phyloP scores from a whole-genome alignment of 1,140 invertebrate genomes.

The Mesaphorura yosii region DNA sequence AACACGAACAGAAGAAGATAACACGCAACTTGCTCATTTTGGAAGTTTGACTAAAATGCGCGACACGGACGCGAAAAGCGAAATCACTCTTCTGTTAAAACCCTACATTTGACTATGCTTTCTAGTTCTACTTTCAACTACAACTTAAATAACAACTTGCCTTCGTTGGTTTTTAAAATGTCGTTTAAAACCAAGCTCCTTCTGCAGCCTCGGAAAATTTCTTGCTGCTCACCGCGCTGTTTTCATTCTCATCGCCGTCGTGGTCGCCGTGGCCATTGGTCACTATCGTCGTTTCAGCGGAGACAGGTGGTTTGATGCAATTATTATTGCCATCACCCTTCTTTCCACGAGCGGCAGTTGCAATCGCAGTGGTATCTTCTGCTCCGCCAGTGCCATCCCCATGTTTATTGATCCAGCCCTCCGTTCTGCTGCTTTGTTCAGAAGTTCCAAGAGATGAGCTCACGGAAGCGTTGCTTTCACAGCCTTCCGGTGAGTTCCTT shows the following conservation, averaged over 20 bases:
- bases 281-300: neutral
- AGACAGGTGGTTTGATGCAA: constrained; percentile 7
- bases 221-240: neutral
- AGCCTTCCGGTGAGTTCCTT: constrained; percentile 28
- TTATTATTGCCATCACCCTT: constrained; percentile 14
- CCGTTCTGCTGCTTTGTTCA: neutral
- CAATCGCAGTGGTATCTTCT: neutral
- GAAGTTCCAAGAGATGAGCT: too few relatives aligned
- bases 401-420: constrained; percentile 6
- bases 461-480: constrained; percentile 20
- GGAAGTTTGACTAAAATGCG: too few relatives aligned
- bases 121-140: too few relatives aligned
- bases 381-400: neutral
- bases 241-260: neutral
- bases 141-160: too few relatives aligned
- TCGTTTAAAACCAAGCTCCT: constrained; percentile 28
- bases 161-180: neutral
- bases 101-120: too few relatives aligned
- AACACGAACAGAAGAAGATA: too few relatives aligned
- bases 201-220: constrained; percentile 27
- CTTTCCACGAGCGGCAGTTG: neutral
- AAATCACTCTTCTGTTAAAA: too few relatives aligned
- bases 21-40: too few relatives aligned
- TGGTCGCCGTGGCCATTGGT: neutral
- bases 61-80: too few relatives aligned